Evolutionary conservation across 2,113 vertebrate genomes (phyloP).

Genomic region (Podocnemis expansa): DNA sequence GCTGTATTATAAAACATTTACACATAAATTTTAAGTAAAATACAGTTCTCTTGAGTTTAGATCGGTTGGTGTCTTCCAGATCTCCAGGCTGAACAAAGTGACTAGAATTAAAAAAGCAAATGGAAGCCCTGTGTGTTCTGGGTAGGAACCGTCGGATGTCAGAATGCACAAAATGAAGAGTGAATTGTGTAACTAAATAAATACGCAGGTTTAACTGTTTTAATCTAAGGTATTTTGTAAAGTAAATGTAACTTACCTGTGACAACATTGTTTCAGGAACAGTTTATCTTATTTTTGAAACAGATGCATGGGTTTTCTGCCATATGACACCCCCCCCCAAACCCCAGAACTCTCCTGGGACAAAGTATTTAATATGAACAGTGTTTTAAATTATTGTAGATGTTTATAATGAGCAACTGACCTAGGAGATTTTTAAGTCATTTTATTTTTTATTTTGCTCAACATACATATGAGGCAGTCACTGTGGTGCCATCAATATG

Average conservation of each 20-base stretch:
- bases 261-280: too few species aligned
- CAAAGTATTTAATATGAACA: neutral
- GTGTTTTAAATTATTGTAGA: neutral
- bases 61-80: neutral
- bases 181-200: neutral
- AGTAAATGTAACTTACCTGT: neutral
- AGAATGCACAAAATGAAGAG: neutral
- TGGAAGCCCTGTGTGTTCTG: neutral
- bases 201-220: neutral
- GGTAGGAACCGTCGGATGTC: neutral
- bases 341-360: too few species aligned
- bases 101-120: neutral
- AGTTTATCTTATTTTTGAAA: too few species aligned
- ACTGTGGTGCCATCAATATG: neutral
- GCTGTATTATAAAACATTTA: neutral
- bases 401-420: neutral
- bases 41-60: too few species aligned
- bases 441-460: neutral
- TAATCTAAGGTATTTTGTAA: neutral
- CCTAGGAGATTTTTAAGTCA: neutral
- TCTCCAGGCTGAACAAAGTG: neutral
- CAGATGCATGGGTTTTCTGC: too few species aligned
- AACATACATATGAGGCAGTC: neutral
- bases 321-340: too few species aligned
- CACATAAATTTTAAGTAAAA: neutral